A percentile compares a stretch with the other conserved stretches of the same genome.
phyloP scores from a whole-genome alignment of 1,140 invertebrate species.

The Pristionchus pacificus region DNA sequence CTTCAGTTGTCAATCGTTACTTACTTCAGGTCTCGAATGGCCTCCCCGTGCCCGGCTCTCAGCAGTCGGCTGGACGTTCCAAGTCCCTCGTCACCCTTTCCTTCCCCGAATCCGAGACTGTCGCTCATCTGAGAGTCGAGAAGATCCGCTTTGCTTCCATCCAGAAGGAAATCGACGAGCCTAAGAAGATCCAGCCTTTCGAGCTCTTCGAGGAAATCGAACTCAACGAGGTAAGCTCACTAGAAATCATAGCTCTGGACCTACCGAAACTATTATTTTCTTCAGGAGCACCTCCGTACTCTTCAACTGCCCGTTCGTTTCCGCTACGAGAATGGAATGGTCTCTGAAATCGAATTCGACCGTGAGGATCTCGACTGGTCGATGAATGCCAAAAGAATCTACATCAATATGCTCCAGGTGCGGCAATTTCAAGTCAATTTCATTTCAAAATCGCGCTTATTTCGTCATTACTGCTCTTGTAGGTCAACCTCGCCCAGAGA shows the following conservation, averaged over 20 bases:
- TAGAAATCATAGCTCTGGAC: not conserved
- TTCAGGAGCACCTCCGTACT: conserved; percentile 14
- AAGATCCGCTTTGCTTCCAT: conserved; percentile 23
- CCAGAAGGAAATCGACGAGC: conserved; percentile 13
- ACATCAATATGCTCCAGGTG: too few relatives aligned
- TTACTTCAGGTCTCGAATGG: conserved; percentile 29
- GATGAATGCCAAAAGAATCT: conserved; percentile 50
- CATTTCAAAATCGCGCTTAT: conserved; percentile 40
- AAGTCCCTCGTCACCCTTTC: conserved; percentile 27
- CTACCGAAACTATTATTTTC: too few relatives aligned
- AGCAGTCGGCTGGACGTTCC: conserved; percentile 18
- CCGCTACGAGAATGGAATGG: conserved; percentile 4
- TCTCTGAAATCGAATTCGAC: conserved; percentile 22
- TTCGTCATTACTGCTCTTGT: conserved; percentile 48
- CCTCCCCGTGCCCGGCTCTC: conserved; percentile 15
- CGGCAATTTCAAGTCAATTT: conserved; percentile 57
- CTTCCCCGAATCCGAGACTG: conserved; percentile 17
- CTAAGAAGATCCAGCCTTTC: conserved; percentile 19
- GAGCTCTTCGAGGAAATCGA: conserved; percentile 25
- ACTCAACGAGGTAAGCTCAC: not conserved
- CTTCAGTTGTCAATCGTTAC: too few relatives aligned
- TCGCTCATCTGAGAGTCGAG: conserved; percentile 18
- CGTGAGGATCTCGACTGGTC: conserved; percentile 38
- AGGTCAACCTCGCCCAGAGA: conserved; percentile 50
- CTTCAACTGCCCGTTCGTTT: conserved; percentile 19